phyloP scores from a whole-genome alignment of 2,888 invertebrate genomes.

The Macrosiphum euphorbiae region DNA sequence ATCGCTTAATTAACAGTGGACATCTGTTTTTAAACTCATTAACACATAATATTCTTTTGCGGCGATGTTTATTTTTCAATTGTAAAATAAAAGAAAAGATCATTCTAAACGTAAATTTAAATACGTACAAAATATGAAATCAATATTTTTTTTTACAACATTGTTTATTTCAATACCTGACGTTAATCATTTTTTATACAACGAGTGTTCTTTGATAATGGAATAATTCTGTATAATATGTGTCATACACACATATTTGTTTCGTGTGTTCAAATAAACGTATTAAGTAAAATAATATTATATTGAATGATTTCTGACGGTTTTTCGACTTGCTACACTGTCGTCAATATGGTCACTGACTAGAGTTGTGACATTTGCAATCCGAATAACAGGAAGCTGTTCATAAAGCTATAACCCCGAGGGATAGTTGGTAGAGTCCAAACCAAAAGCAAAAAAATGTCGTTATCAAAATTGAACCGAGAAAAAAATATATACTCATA shows the following conservation, averaged over 20 bases:
- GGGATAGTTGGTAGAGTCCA: neutral
- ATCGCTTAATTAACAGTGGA: neutral
- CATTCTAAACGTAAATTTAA: neutral
- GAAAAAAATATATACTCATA: neutral
- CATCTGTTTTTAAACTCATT: neutral
- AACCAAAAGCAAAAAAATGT: neutral
- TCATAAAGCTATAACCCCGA: neutral
- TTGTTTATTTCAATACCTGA: neutral
- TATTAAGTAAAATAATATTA: neutral
- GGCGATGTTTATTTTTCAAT: neutral
- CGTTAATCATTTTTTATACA: neutral
- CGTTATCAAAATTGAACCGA: conserved; percentile 54
- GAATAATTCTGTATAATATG: neutral
- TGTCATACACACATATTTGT: neutral
- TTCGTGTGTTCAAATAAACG: neutral
- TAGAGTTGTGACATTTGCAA: conserved; percentile 13
- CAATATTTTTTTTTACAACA: neutral
- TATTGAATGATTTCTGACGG: neutral
- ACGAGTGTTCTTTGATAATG: neutral
- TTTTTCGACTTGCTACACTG: neutral
- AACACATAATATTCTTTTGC: neutral
- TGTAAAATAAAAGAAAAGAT: neutral
- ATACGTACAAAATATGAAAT: neutral
- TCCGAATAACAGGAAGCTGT: neutral
- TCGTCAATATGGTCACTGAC: neutral